Conservation (phyloP, 2,113 vertebrate species). For the Cebidichthys violaceus region DNA sequence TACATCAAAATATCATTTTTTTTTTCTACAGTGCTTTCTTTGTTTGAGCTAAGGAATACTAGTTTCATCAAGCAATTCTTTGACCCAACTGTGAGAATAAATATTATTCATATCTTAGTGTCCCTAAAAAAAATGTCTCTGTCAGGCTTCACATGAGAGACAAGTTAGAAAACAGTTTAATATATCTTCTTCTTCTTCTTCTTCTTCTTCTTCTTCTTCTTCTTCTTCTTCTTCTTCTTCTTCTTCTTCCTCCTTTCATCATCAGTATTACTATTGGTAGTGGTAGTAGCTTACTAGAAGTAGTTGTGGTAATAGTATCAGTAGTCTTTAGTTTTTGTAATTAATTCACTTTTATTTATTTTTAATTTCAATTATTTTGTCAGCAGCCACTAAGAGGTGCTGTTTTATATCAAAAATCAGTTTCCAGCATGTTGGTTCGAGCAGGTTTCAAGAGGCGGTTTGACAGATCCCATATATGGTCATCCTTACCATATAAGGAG, state of each 20-base stretch:
- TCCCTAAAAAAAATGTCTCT: background rate
- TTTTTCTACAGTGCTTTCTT: background rate
- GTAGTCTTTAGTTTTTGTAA: background rate
- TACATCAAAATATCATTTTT: background rate
- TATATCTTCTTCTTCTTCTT: background rate
- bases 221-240: background rate
- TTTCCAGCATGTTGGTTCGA: background rate
- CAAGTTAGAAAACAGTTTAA: background rate
- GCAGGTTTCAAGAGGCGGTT: background rate
- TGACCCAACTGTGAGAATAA: background rate
- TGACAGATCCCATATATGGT: slow-evolving; percentile 47
- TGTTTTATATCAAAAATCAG: background rate
- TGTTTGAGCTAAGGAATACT: background rate
- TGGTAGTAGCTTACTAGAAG: background rate
- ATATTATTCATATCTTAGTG: background rate
- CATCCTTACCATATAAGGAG: slow-evolving; percentile 53
- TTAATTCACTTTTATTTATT: background rate
- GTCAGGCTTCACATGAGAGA: background rate
- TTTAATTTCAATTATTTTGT: background rate
- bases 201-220: background rate
- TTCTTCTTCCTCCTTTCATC: no score
- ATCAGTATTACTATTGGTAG: background rate
- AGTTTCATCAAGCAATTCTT: background rate
- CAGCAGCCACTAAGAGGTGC: slow-evolving; percentile 30
- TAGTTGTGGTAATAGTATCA: background rate